Evolutionary conservation across 2,888 invertebrate species (phyloP), one percentile per base, ranked within the genome.

Genomic region (Argyra leucocephala): DNA sequence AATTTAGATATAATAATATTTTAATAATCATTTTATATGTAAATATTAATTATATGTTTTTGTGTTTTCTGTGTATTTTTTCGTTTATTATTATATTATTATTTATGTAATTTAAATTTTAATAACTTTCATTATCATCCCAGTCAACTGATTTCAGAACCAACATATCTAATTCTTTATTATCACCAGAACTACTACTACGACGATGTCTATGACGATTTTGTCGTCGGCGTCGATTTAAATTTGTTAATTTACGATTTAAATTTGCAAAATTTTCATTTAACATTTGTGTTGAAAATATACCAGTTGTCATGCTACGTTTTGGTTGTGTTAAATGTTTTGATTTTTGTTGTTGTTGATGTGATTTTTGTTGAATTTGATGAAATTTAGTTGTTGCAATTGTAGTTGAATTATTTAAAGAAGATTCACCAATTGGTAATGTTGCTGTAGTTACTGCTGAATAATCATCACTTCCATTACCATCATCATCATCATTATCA

Each of bases 61-160:
- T 31, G 12, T 10, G 7, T 31, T 3, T 31, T 31, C 12, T 31
- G 2, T 31, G n/a, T n/a, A n/a, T n/a, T n/a, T n/a, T n/a, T n/a
- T n/a, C n/a, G n/a, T n/a, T 7, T 31, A 7, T 31, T 31, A 31
- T 7, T 48, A 48, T 48, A 15, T 48, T 10, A 18, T 15, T 48
- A 48, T 48, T 48, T 37, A 3, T 48, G 48, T 12, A 48, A 18
- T 18, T 48, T 75, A 73, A 79, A 70, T 78, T 37, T 75, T 73
- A 79, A 70, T 78, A 79, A 72, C 78, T 77, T 72, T 78, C 79
- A 68, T 78, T 79, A 66, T 79, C 79, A 69, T 79, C 79, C 78
- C 78, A 79, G 71, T 79, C 79, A 66, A 78, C 78, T 22, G 79
- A 77, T 71, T 79, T 79, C 65, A 79, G 70, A 62, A 79, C 79